Base-by-base conservation (phyloP, 2,797 vertebrate species). In the Onychomys arenicola region DNA sequence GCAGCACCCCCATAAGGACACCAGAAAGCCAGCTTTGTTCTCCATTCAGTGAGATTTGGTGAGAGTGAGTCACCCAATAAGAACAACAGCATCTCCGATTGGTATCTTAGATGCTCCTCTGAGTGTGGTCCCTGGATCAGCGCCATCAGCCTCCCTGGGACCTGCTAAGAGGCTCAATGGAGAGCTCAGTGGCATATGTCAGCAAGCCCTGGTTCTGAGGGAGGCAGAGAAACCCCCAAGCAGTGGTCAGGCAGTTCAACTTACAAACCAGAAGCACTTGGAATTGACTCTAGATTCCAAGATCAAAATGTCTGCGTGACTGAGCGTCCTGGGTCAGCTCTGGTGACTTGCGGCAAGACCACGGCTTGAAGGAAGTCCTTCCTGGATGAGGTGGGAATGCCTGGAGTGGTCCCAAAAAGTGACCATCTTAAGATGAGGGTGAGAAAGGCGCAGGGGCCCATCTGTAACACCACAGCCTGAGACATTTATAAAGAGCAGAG, bases 201-300 rank as follows among this genome's bases (percentile, higher is more conserved):
- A 43, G 69, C 69, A 59, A 75, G 69, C 69, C 9, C 69, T 75
- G n/a, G 83, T 57, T 90, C 59, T 57, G n/a, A 29, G 6, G 9
- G 5, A 6, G 4, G 65, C 16, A 55, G 59, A 76, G 55, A 27
- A 73, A 81, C 14, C n/a, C n/a, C 46, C 4, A 21, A 23, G 23
- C 27, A 23, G 23, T 1, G 43, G 46, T 6, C 52, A 17, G 5
- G 77, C n/a, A 71, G 52, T 83, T 91, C 83, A 63, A 59, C 52
- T 17, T 25, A 77, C 5, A 25, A 81, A n/a, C 34, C 65, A 63
- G 73, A 94, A 40, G 57, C 55, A 71, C 12, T 23, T 46, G 19
- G 55, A 88, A 80, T 78, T 78, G 55, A 96, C 88, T 29, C 59
- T 52, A 92, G 85, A 88, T 32, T 52, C 49, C 29, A 71, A 91